Conservation (phyloP, 1,140 invertebrate species). For the Varroa destructor region DNA sequence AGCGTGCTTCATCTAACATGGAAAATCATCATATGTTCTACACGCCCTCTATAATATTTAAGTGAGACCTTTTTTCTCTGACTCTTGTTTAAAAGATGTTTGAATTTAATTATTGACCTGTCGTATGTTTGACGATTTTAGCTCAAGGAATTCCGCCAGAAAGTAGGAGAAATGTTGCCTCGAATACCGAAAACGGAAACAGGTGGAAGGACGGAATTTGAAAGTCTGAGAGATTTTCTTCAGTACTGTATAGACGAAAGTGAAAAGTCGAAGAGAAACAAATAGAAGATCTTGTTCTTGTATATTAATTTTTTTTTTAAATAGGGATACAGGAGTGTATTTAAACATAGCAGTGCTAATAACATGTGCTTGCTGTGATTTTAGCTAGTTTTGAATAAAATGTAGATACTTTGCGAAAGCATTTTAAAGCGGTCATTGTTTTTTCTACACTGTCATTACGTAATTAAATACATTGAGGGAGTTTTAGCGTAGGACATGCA, state of each 20-base stretch:
- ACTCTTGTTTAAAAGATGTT: neutral
- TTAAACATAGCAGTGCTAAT: no score
- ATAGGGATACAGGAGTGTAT: no score
- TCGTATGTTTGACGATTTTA: constrained; percentile 33
- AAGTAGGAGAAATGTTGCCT: constrained; percentile 50
- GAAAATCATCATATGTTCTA: neutral
- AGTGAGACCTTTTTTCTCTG: neutral
- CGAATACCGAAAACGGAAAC: constrained; percentile 63
- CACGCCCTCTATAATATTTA: neutral
- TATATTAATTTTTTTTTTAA: no score
- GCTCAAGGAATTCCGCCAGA: constrained; percentile 44
- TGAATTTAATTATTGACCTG: neutral
- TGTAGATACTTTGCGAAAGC: no score
- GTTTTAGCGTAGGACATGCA: no score
- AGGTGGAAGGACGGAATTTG: constrained; percentile 70
- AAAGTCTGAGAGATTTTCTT: constrained; percentile 40
- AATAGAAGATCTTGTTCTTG: neutral
- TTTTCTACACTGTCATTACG: no score
- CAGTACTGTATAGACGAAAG: constrained; percentile 40
- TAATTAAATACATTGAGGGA: no score
- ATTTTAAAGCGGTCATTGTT: no score
- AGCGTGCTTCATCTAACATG: neutral
- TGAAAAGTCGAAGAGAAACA: constrained; percentile 34
- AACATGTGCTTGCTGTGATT: no score
- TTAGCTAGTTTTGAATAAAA: no score